Evolutionary conservation across 2,113 vertebrate genomes (phyloP).

Genomic region (Cathartes aura): DNA sequence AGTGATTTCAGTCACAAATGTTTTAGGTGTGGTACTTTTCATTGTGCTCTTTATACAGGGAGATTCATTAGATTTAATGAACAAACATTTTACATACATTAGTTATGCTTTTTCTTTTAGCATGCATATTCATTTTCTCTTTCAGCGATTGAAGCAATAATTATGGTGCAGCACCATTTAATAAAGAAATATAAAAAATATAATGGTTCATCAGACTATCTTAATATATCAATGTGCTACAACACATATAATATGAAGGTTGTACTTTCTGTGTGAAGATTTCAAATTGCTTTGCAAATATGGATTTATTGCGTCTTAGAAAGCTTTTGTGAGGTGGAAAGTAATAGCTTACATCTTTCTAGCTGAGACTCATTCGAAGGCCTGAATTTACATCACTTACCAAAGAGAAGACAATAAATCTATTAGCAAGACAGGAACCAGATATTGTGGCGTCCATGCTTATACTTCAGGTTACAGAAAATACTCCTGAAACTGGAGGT

Average conservation of each 20-base stretch:
- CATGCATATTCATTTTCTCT: constrained; percentile 33
- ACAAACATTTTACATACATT: constrained; percentile 3
- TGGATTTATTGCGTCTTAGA: constrained; percentile 18
- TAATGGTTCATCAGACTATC: background rate
- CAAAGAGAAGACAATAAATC: background rate
- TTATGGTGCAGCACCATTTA: background rate
- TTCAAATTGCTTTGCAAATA: constrained; percentile 17
- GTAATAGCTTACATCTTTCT: background rate
- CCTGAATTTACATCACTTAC: constrained; percentile 6
- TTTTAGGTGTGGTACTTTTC: background rate
- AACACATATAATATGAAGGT: background rate
- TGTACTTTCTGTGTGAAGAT: background rate
- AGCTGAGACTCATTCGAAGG: background rate
- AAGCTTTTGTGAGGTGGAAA: background rate
- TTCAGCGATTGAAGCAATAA: background rate
- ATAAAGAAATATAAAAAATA: constrained; percentile 27
- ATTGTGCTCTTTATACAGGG: background rate
- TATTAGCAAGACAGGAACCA: background rate
- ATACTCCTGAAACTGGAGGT: background rate
- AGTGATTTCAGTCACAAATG: background rate
- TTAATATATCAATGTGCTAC: background rate
- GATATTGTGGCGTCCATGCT: background rate
- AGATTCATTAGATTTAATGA: constrained; percentile 38
- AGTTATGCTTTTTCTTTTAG: constrained; percentile 17
- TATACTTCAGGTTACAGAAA: constrained; percentile 1